These are phyloP conservation scores for Vimba vimba DNA, from an alignment of 2,113 vertebrate genomes.

Conservation along the genomic window DNA sequence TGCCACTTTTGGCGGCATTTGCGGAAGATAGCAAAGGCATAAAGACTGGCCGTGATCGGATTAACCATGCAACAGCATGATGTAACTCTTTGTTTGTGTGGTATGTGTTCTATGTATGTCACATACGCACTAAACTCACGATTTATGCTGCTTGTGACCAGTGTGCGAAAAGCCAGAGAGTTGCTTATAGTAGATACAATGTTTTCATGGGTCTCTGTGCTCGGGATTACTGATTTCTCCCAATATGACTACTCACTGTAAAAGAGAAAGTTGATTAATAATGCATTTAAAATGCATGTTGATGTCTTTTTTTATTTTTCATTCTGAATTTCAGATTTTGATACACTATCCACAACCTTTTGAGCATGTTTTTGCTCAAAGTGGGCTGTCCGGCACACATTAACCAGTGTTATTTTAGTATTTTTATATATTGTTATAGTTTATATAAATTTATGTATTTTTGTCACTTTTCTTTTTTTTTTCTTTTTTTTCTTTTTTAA, in stretches of 20 bases:
- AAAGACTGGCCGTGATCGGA: constrained; percentile 81
- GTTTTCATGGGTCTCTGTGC: constrained; percentile 10
- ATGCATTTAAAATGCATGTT: background rate
- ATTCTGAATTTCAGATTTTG: too few species aligned
- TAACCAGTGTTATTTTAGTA: background rate
- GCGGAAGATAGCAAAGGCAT: constrained; percentile 80
- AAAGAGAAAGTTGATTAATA: background rate
- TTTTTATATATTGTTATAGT: background rate
- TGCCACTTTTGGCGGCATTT: constrained; percentile 80
- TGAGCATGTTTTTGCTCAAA: background rate
- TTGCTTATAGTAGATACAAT: constrained; percentile 25
- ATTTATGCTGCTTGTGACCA: constrained; percentile 62
- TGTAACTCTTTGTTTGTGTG: constrained; percentile 82
- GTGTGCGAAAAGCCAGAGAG: constrained; percentile 60
- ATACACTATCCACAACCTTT: too few species aligned
- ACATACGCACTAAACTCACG: constrained; percentile 69
- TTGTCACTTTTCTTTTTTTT: background rate
- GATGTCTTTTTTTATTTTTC: background rate
- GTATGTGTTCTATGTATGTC: constrained; percentile 72
- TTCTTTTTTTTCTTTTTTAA: too few species aligned
- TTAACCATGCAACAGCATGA: constrained; percentile 80
- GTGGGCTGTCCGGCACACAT: background rate
- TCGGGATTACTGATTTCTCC: background rate
- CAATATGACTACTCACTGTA: background rate
- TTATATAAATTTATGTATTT: background rate